A percentile compares a stretch with the other conserved stretches of the same genome.
These are phyloP conservation scores for Smittia sp. DNA, from an alignment of 2,888 invertebrate species.

Conservation along the genomic window DNA sequence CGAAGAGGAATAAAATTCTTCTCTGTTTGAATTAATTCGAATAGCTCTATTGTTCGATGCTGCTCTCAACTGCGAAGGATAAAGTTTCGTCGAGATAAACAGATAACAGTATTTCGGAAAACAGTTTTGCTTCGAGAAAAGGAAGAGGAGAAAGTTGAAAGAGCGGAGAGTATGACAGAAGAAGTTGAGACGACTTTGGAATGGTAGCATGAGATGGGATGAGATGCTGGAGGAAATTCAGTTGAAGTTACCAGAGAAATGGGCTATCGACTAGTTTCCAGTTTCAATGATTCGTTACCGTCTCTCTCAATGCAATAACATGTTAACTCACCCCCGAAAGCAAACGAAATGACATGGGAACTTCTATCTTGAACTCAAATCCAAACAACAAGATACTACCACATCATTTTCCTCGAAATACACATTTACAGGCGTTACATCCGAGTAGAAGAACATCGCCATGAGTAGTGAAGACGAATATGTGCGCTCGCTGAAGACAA, in stretches of 20 bases:
- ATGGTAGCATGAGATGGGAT: no score
- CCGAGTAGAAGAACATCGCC: not conserved
- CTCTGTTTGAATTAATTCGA: not conserved
- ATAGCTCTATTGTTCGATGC: not conserved
- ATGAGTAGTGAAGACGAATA: not conserved
- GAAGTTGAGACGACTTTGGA: not conserved
- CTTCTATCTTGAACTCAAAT: not conserved
- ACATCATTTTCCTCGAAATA: not conserved
- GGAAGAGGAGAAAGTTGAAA: not conserved
- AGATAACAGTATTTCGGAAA: not conserved
- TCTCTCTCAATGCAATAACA: no score
- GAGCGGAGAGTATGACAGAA: not conserved
- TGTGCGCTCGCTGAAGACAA: not conserved
- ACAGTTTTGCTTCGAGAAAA: not conserved
- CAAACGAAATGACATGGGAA: not conserved
- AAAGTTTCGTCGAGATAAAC: not conserved
- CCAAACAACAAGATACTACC: constrained; percentile 6
- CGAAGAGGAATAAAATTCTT: not conserved
- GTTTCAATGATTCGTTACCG: no score
- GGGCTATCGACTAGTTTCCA: no score
- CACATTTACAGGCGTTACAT: not conserved
- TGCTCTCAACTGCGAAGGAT: not conserved
- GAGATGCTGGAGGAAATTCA: no score
- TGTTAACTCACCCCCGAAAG: no score
- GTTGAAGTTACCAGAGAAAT: no score